Percentiles rank a stretch among this genome's conserved stretches.
These are phyloP conservation scores for Catocala nupta DNA, from an alignment of 2,888 invertebrate species.

Conservation along the genomic window DNA sequence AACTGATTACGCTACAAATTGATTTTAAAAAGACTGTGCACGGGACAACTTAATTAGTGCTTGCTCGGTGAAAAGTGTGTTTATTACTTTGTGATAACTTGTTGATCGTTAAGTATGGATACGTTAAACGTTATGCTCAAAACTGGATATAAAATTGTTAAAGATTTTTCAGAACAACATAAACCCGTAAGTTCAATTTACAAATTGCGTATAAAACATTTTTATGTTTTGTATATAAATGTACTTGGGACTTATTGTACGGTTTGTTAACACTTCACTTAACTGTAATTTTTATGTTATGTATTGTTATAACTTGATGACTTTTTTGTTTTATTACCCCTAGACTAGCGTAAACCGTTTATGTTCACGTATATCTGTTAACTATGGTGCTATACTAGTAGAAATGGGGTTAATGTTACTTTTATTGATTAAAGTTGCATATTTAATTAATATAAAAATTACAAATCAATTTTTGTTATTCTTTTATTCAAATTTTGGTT, in stretches of 20 bases:
- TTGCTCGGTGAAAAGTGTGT: conserved; percentile 32
- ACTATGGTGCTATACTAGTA: not conserved
- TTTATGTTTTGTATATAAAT: not conserved
- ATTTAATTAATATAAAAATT: not conserved
- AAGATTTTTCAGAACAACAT: conserved; percentile 78
- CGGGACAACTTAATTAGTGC: conserved; percentile 28
- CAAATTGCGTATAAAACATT: conserved; percentile 1
- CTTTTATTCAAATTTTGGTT: no score
- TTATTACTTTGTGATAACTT: conserved; percentile 32
- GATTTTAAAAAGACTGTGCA: conserved; percentile 27
- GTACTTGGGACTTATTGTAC: not conserved
- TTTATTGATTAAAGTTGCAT: not conserved
- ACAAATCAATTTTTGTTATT: not conserved
- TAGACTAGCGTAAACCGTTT: not conserved
- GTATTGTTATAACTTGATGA: conserved; percentile 1
- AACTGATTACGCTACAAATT: conserved; percentile 31
- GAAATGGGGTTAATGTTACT: conserved; percentile 19
- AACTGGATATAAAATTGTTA: conserved; percentile 81
- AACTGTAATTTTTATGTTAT: conserved; percentile 14
- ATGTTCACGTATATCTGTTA: conserved; percentile 2
- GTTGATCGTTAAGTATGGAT: conserved; percentile 67
- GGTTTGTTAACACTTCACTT: not conserved
- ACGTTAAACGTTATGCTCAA: conserved; percentile 78
- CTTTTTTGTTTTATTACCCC: conserved; percentile 2
- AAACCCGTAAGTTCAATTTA: conserved; percentile 72